Evolutionary conservation across 2,113 vertebrate species (phyloP).

Genomic region (Onychostruthus taczanowskii): DNA sequence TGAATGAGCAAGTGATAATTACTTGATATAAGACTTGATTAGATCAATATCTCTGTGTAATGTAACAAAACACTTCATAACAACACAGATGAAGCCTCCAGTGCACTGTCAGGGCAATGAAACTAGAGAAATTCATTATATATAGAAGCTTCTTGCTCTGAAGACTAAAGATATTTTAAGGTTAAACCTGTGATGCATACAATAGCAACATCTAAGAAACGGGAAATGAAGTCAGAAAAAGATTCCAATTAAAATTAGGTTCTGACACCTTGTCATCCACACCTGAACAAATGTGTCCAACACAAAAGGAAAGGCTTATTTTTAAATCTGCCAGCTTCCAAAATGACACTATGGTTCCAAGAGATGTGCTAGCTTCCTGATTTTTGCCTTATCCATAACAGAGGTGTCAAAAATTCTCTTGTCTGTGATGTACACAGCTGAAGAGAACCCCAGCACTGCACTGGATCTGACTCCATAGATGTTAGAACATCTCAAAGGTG

Average conservation of each 20-base stretch:
- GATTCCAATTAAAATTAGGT: background rate
- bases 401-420: background rate
- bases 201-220: background rate
- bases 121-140: background rate
- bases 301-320: background rate
- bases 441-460: background rate
- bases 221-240: background rate
- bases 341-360: background rate
- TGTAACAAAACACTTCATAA: background rate
- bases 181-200: background rate
- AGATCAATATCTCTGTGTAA: background rate
- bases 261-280: background rate
- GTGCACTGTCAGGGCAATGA: background rate
- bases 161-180: background rate
- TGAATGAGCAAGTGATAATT: background rate
- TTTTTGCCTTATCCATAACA: background rate
- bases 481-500: background rate
- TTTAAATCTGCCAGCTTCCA: background rate
- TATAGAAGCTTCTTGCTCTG: background rate
- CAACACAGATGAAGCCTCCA: background rate
- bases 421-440: background rate
- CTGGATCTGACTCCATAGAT: background rate
- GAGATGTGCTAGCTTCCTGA: background rate
- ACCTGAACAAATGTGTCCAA: background rate
- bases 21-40: background rate